Evolutionary conservation across 2,113 vertebrate genomes (phyloP), one percentile per base, ranked within the genome.

Genomic region (Callipepla squamata): DNA sequence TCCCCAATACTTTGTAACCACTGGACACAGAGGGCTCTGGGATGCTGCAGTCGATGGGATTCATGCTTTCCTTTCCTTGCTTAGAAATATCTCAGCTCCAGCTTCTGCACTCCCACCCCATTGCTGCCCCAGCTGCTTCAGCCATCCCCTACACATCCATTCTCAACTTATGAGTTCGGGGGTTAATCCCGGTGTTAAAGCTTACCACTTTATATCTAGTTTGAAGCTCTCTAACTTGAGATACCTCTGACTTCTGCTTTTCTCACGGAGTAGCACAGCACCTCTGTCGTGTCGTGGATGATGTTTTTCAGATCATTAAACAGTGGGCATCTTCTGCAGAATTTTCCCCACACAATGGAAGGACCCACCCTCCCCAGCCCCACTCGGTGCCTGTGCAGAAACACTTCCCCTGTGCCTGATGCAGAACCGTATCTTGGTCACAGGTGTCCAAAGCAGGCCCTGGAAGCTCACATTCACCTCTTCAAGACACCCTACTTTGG

Each of bases 171-270:
- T 8, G 21, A 51, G 61, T 14, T 44, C 28, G 25, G 19, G 19
- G 40, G 13, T 77, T 30, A 5, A 19, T 32, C 21, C 11, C 26
- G 4, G 11, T 26, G 10, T 67, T 85, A 38, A 84, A 62, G 68
- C 34, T 18, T 3, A 63, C 16, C n/a, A 28, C 6, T 6, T 45
- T 1, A 0, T 4, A 20, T 8, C 5, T 13, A 66, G 2, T 26
- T 80, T 34, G 17, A 53, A 58, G 53, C 77, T 53, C 9, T 44
- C 42, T 65, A 21, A 23, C 4, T 58, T 69, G 44, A 0, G 1
- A 26, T 28, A 45, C 4, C 9, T n/a, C 21, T 2, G 18, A 34
- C 6, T 28, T 61, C 4, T 11, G 8, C 40, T 58, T 45, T 53
- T 7, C 9, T 59, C 32, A 18, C 47, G 17, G 26, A 42, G 14